A percentile compares a stretch with the other conserved stretches of the same genome.
These are phyloP conservation scores for Carlito syrichta DNA, from an alignment of 2,113 vertebrate genomes.

Conservation along the genomic window DNA sequence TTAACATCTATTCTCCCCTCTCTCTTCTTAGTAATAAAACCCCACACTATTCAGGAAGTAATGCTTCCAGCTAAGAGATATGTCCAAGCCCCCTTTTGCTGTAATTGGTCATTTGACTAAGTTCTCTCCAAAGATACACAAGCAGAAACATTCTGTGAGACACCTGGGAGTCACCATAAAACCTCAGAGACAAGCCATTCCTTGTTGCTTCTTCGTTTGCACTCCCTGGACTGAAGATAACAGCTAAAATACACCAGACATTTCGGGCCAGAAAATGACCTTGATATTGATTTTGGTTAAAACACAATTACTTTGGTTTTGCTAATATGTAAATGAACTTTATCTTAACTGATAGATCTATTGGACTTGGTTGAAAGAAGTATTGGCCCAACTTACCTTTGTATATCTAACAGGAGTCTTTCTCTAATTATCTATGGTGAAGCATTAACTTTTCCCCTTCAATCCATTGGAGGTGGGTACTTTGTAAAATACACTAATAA, in stretches of 20 bases:
- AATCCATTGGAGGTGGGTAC: not conserved
- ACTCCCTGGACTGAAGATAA: not conserved
- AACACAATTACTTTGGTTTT: not conserved
- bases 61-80: not conserved
- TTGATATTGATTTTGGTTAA: not conserved
- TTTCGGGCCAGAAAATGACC: not conserved
- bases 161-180: not conserved
- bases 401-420: not conserved
- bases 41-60: not conserved
- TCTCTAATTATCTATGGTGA: not conserved
- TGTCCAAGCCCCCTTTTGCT: not conserved
- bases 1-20: not conserved
- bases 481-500: not conserved
- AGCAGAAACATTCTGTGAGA: not conserved
- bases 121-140: not conserved
- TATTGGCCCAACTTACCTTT: not conserved
- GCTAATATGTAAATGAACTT: not conserved
- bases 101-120: not conserved
- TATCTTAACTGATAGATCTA: not conserved
- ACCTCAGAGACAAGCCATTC: not conserved
- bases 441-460: rapidly evolving
- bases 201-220: not conserved
- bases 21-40: not conserved
- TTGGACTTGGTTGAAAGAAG: not conserved
- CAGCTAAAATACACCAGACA: not conserved